These are phyloP conservation scores for Drosophila paracracens DNA, from an alignment of 2,888 invertebrate species.

Conservation along the genomic window DNA sequence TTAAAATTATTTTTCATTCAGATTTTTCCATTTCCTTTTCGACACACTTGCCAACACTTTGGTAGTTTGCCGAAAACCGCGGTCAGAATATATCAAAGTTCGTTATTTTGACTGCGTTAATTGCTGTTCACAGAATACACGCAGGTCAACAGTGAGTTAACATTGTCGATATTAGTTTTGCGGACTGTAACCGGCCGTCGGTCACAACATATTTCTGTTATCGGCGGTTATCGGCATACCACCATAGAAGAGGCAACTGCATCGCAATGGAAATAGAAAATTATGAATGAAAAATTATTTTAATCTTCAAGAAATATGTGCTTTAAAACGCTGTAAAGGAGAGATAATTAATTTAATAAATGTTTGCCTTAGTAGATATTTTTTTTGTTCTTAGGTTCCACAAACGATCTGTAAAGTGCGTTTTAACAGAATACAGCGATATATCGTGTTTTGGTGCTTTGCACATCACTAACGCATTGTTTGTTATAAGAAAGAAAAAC, in stretches of 20 bases:
- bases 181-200: neutral
- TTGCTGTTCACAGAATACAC: neutral
- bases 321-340: neutral
- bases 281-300: neutral
- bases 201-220: neutral
- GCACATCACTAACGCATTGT: conserved; percentile 17
- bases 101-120: neutral
- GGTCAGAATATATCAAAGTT: neutral
- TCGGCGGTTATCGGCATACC: neutral
- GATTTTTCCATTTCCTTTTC: neutral
- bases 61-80: neutral
- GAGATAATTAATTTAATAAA: neutral
- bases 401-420: neutral
- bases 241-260: neutral
- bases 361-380: neutral
- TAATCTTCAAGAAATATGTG: neutral
- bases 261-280: too few relatives aligned
- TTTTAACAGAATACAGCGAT: conserved; percentile 8
- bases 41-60: too few relatives aligned
- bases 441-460: neutral
- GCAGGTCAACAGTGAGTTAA: neutral
- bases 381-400: neutral
- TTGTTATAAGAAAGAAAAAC: conserved; percentile 7
- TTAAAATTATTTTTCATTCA: neutral
- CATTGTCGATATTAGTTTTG: neutral